Evolutionary conservation across 2,113 vertebrate species (phyloP).

Genomic region (Podocnemis expansa): DNA sequence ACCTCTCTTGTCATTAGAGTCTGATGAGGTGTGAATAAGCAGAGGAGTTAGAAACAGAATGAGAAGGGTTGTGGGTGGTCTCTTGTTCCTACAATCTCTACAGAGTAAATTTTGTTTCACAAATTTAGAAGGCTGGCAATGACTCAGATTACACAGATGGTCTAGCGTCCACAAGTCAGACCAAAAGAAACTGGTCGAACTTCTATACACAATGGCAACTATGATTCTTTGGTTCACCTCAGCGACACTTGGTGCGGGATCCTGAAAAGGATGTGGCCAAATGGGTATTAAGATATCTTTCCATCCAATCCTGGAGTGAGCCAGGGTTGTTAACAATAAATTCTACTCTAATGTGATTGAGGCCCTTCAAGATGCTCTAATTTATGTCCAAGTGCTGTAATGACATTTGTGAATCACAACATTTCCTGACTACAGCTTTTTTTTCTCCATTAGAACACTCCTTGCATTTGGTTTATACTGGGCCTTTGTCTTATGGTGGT

Average conservation of each 20-base stretch:
- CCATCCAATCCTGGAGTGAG: neutral
- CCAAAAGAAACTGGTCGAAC: neutral
- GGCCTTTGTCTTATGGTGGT: neutral
- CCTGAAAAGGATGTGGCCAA: neutral
- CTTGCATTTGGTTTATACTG: neutral
- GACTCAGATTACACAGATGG: neutral
- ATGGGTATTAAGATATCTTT: neutral
- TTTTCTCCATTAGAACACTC: neutral
- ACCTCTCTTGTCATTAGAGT: neutral
- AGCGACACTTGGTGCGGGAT: neutral
- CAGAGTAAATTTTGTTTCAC: neutral
- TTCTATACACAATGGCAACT: neutral
- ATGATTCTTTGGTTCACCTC: neutral
- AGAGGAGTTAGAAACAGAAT: neutral
- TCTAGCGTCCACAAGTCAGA: neutral
- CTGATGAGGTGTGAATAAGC: neutral
- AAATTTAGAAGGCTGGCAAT: neutral
- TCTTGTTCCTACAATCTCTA: neutral
- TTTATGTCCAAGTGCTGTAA: no score
- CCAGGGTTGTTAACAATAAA: neutral
- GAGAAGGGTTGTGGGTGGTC: neutral
- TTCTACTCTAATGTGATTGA: neutral
- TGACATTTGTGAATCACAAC: neutral
- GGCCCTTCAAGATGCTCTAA: neutral
- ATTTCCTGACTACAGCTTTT: neutral